Conservation (phyloP, 2,113 vertebrate genomes). For the Microcebus ravelobensis region DNA sequence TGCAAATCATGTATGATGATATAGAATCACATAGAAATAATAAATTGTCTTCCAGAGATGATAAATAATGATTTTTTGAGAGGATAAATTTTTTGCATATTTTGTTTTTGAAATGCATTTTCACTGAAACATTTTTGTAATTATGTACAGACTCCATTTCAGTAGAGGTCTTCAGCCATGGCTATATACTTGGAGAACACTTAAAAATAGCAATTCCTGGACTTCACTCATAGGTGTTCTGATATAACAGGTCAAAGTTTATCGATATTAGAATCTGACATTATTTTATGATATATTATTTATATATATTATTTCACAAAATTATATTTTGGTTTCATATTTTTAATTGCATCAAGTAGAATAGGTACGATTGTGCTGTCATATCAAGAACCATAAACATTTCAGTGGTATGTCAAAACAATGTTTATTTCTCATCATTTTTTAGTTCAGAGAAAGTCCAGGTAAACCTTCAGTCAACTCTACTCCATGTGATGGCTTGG, state of each 20-base stretch:
- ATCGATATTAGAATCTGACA: not conserved
- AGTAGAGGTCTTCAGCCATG: not conserved
- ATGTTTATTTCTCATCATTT: not conserved
- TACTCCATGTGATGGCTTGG: not conserved
- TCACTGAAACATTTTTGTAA: conserved; percentile 44
- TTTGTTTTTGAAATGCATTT: conserved; percentile 59
- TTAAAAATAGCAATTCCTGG: not conserved
- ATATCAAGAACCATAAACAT: not conserved
- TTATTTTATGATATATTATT: not conserved
- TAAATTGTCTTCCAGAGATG: conserved; percentile 49
- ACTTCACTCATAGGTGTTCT: not conserved
- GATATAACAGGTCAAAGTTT: not conserved
- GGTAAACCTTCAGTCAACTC: not conserved
- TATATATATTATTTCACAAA: not conserved
- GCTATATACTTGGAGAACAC: not conserved
- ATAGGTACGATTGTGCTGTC: not conserved
- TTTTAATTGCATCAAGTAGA: not conserved
- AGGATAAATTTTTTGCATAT: conserved; percentile 48
- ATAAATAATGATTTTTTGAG: conserved; percentile 60
- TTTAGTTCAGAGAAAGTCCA: not conserved
- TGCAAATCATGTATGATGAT: conserved; percentile 71
- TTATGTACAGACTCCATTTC: conserved; percentile 16
- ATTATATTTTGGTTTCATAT: not conserved
- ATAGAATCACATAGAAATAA: conserved; percentile 56
- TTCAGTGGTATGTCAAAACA: not conserved